phyloP scores from a whole-genome alignment of 2,797 vertebrate species.

The Hypotaenidia philippensis region DNA sequence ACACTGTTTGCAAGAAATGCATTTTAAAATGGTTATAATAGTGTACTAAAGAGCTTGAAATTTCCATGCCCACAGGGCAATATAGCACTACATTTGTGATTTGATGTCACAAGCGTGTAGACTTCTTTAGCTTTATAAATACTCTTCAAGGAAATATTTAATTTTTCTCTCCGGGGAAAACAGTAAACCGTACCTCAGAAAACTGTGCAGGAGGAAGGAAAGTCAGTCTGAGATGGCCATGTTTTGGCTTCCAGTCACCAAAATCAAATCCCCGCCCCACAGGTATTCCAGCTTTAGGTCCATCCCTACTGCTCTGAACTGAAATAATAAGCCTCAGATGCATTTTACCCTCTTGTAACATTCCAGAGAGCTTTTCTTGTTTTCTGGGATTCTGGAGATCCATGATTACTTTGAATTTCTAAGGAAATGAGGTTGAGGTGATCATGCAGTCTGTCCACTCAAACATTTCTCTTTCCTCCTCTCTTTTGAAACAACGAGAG shows the following conservation, averaged over 20 bases:
- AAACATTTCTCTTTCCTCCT: neutral
- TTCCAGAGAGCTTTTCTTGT: neutral
- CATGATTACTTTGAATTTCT: neutral
- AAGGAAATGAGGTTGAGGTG: neutral
- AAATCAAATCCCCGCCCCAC: neutral
- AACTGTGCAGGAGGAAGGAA: neutral
- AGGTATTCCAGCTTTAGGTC: neutral
- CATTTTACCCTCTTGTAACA: neutral
- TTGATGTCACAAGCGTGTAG: constrained; percentile 33
- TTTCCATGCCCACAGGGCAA: constrained; percentile 60
- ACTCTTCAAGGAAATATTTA: constrained; percentile 41
- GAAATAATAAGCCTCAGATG: neutral
- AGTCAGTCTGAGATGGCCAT: neutral
- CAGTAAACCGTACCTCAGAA: neutral
- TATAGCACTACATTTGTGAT: constrained; percentile 62
- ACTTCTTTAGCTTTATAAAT: constrained; percentile 34
- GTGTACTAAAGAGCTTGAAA: constrained; percentile 52
- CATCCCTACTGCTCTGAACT: neutral
- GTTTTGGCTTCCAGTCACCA: neutral
- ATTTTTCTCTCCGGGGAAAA: neutral
- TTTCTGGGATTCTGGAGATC: neutral
- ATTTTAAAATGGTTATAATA: constrained; percentile 59
- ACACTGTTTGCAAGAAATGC: constrained; percentile 31
- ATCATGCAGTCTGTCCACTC: neutral
- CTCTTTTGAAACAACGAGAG: neutral